Evolutionary conservation across 1,140 invertebrate genomes (phyloP), one percentile per base, ranked within the genome.

Genomic region (Telenomus remus): DNA sequence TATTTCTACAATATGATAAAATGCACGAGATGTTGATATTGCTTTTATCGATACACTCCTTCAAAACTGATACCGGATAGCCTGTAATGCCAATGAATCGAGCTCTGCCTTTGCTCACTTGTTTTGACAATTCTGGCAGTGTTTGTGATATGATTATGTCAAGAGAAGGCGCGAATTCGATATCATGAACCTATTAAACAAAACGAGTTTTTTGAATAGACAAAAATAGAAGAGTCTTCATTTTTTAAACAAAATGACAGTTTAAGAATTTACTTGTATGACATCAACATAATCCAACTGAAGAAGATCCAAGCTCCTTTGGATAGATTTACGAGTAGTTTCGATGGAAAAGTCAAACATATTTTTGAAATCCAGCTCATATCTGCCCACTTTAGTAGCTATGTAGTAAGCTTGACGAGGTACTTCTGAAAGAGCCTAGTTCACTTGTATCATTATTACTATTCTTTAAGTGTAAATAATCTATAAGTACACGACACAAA

Each of bases 341-440:
- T 94, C 91, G 0, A 91, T 89, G 1, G 94, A 92, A 85, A 97
- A 98, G 84, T 99, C 94, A 85, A 98, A 97, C 93, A 96, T 95
- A 50, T 91, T 88, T 34, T 91, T 89, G 14, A 90, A 90, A 60
- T 94, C 90, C 19, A 90, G 86, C 70, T 93, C 92, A 81, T 97
- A 98, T 56, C 96, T 90, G 1, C 95, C 95, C 37, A 96, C 91
- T 90, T 98, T 98, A n/a, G 96, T 97, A 9, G 92, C 94, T n/a
- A 99, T 91, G 81, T 96, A 97, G 86, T 94, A 98, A 1, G 94
- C 90, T 71, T 93, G 78, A 19, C 97, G 88, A 0, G 96, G 96
- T 60, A 97, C 89, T 43, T 88, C 91, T 84, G 91, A 89, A 0
- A 98, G 87, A 4, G 94, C 95, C 94, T 94, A 54, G 44, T 5